Conservation (phyloP, 2,113 vertebrate genomes). For the Pelobates fuscus region DNA sequence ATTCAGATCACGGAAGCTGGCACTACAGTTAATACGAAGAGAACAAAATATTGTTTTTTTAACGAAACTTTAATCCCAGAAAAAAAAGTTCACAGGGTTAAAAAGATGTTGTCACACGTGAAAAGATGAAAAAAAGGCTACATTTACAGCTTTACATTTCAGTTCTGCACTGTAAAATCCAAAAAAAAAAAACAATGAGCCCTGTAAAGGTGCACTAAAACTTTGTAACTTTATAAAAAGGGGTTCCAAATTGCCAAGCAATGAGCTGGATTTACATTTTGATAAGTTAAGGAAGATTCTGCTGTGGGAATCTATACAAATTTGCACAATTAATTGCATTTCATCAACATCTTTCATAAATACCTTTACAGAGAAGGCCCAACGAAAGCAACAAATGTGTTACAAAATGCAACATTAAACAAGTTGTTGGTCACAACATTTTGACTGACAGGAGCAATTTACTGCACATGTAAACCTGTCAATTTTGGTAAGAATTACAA, state of each 20-base stretch:
- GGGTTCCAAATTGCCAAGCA: not conserved
- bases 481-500: no score
- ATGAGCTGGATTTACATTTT: not conserved
- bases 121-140: slow-evolving; percentile 60
- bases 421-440: no score
- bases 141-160: slow-evolving; percentile 63
- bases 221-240: not conserved
- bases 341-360: no score
- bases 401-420: no score
- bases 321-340: no score
- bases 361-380: no score
- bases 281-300: not conserved
- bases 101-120: slow-evolving; percentile 77
- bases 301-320: not conserved
- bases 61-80: slow-evolving; percentile 85
- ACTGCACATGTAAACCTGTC: no score
- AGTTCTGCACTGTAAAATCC: slow-evolving; percentile 12
- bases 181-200: slow-evolving; percentile 6
- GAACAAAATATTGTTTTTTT: no score
- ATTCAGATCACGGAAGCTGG: no score
- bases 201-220: slow-evolving; percentile 35
- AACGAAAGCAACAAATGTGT: no score
- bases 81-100: slow-evolving; percentile 75
- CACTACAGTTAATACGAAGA: no score
- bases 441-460: no score